phyloP scores from a whole-genome alignment of 2,113 vertebrate species.

The Pseudorhombus dupliciocellatus region DNA sequence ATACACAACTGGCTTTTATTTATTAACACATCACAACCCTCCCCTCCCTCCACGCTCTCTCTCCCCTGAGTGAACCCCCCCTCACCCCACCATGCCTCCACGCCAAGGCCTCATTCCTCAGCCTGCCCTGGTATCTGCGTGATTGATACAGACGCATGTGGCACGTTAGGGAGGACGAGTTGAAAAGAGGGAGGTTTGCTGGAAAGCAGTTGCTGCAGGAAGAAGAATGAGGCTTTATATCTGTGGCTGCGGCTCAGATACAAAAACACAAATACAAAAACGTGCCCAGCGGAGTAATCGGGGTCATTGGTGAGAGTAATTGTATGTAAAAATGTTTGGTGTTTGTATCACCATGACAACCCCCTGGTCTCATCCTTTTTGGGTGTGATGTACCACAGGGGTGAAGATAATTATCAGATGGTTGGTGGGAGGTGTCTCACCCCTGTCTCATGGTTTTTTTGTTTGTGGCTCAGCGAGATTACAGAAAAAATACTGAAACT shows the following conservation, averaged over 20 bases:
- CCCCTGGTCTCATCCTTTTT: background rate
- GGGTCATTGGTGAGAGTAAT: background rate
- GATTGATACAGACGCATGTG: constrained; percentile 66
- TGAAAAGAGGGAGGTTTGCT: constrained; percentile 47
- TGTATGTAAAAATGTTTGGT: constrained; percentile 32
- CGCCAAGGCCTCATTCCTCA: constrained; percentile 55
- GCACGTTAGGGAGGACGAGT: constrained; percentile 57
- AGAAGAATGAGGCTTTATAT: constrained; percentile 43
- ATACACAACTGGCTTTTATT: constrained; percentile 81
- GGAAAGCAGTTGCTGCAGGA: constrained; percentile 31
- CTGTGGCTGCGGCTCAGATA: constrained; percentile 35
- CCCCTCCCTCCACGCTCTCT: constrained; percentile 27
- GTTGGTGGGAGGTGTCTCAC: too few relatives aligned
- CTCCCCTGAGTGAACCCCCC: constrained; percentile 16
- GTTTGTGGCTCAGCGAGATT: too few relatives aligned
- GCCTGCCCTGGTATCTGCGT: constrained; percentile 45
- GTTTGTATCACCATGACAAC: constrained; percentile 30
- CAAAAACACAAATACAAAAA: constrained; percentile 44
- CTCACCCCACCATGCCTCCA: constrained; percentile 22
- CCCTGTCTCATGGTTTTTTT: too few relatives aligned
- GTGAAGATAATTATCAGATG: too few relatives aligned
- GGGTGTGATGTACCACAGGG: background rate
- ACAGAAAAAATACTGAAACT: too few relatives aligned
- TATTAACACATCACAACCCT: constrained; percentile 74
- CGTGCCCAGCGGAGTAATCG: constrained; percentile 27